Percentiles rank a stretch among this genome's conserved stretches.
Conservation (phyloP, 2,797 vertebrate genomes). For the Huso huso region DNA sequence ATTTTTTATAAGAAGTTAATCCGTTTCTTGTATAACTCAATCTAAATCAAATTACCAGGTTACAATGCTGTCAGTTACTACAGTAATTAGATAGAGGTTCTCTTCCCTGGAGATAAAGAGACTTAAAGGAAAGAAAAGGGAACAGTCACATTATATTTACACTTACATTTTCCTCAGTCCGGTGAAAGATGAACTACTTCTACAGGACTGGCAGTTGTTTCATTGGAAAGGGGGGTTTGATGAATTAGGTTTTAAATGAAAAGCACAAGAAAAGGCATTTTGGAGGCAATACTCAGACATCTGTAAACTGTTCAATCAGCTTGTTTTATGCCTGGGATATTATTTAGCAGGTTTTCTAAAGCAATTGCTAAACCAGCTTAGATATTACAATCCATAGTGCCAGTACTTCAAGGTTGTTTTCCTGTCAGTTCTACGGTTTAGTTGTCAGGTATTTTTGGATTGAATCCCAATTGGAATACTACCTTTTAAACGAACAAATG, state of each 20-base stretch:
- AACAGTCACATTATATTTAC: conserved; percentile 26
- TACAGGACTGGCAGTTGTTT: conserved; percentile 5
- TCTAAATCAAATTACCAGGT: conserved; percentile 39
- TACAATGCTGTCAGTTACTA: conserved; percentile 31
- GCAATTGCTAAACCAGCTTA: conserved; percentile 1
- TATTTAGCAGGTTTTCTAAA: conserved; percentile 1
- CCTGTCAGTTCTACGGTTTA: not conserved
- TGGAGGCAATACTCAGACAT: conserved; percentile 4
- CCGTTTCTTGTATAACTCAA: conserved; percentile 36
- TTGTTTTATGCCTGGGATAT: conserved; percentile 6
- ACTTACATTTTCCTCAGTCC: conserved; percentile 5
- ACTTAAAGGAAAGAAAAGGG: conserved; percentile 16
- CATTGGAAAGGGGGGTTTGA: conserved; percentile 10
- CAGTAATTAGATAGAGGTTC: conserved; percentile 34
- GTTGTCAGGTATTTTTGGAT: not conserved
- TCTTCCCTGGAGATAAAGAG: conserved; percentile 8
- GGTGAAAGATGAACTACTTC: conserved; percentile 12
- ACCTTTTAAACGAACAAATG: not conserved
- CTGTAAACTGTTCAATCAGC: conserved; percentile 4
- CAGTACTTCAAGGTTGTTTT: not conserved
- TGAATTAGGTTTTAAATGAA: conserved; percentile 20
- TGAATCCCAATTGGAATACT: not conserved
- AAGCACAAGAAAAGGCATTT: conserved; percentile 9
- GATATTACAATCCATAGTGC: not conserved
- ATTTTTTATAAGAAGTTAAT: conserved; percentile 36